Evolutionary conservation across 2,113 vertebrate species (phyloP), one percentile per base, ranked within the genome.

Genomic region (Arenaria interpres): DNA sequence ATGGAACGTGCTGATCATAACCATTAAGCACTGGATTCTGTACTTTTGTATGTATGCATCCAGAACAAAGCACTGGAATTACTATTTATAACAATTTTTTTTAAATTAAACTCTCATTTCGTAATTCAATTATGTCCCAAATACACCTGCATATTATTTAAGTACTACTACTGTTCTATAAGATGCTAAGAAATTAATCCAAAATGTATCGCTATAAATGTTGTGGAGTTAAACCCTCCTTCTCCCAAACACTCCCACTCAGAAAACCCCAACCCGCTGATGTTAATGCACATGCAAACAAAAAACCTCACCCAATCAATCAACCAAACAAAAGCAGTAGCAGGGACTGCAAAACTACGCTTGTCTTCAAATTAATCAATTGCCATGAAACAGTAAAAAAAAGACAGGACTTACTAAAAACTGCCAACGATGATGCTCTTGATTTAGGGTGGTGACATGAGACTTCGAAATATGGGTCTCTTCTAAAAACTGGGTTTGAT

Each of bases 321-420:
- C 17, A 37, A 66, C 1, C 5, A 75, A 7, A 2, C 69, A 51
- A 68, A 13, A 43, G 39, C 17, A 77, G 68, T 18, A 78, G 68
- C 21, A 74, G 43, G 6, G 18, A 60, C 2, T 33, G 37, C 30
- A 74, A 43, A 83, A 54, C 24, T 12, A n/a, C 21, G 24, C 20
- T 46, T 53, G 3, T 13, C 53, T 76, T 27, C 33, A 53, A 69
- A 53, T 37, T 37, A 21, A 75, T 57, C 53, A 21, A 9, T 8
- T 35, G 33, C 32, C 24, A 19, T 15, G 19, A 20, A 39, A 32
- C 3, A 8, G 15, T 10, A 60, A 17, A 60, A 63, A 6, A 75
- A 95, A 89, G 50, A 6, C 23, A 53, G 32, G 22, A 98, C 99
- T 98, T 97, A 99, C 99, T 96, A 91, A 94, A 84, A 97, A 85